A percentile compares a stretch with the other conserved stretches of the same genome.
Evolutionary conservation across 2,797 vertebrate species (phyloP).

Genomic region (Falco novaeseelandiae): DNA sequence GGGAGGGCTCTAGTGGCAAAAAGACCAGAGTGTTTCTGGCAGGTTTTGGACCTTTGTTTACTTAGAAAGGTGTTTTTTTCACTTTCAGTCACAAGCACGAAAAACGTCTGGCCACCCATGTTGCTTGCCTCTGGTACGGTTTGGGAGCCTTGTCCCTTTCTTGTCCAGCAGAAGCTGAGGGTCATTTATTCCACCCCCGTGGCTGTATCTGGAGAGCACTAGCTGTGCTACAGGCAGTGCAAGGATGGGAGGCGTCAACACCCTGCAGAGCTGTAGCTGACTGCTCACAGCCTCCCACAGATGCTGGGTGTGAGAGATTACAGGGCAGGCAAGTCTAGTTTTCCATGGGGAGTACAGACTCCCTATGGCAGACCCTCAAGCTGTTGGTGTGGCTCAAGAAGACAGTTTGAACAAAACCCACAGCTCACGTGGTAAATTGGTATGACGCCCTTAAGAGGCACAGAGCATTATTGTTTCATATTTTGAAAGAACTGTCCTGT

Average conservation of each 20-base stretch:
- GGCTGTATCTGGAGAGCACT: background rate
- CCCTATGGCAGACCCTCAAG: background rate
- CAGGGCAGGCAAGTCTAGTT: background rate
- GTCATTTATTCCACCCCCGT: background rate
- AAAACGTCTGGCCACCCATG: background rate
- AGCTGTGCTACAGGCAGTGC: background rate
- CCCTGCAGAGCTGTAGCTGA: background rate
- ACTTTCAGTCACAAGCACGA: background rate
- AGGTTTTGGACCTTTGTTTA: background rate
- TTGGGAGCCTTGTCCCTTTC: background rate
- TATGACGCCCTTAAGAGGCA: background rate
- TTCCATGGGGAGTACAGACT: background rate
- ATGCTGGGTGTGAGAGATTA: fast-evolving
- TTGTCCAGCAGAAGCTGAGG: background rate
- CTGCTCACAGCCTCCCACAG: background rate
- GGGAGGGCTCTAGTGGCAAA: background rate
- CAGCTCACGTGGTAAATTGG: background rate
- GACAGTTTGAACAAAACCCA: background rate
- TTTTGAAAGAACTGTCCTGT: background rate
- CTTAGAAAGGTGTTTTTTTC: background rate
- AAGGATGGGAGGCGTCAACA: background rate
- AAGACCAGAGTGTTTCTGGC: background rate
- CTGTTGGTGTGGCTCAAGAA: fast-evolving
- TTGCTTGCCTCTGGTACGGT: background rate
- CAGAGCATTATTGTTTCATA: background rate